Conservation (phyloP, 2,888 invertebrate species). For the Malthinus seriepunctatus region DNA sequence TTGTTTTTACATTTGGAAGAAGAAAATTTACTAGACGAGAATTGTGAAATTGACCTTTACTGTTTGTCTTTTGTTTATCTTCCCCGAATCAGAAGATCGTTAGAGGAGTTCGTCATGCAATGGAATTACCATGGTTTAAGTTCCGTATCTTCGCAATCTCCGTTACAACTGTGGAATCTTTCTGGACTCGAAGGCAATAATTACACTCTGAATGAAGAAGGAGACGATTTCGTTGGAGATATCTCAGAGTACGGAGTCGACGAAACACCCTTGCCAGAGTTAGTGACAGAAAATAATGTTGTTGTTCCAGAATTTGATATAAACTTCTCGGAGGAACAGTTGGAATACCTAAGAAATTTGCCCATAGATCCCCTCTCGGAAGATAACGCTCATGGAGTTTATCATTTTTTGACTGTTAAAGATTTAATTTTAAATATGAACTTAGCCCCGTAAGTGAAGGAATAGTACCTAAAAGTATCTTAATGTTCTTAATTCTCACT, state of each 20-base stretch:
- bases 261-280: neutral
- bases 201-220: constrained; percentile 12
- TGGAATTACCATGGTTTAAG: constrained; percentile 12
- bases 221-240: constrained; percentile 4
- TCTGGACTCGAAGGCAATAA: neutral
- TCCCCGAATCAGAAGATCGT: constrained; percentile 6
- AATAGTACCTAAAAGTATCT: too few relatives aligned
- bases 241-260: constrained; percentile 12
- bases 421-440: too few relatives aligned
- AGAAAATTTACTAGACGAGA: too few relatives aligned
- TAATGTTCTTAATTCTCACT: too few relatives aligned
- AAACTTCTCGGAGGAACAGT: neutral
- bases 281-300: constrained; percentile 17
- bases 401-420: too few relatives aligned
- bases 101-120: constrained; percentile 5
- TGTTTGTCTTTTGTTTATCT: too few relatives aligned
- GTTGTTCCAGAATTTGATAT: constrained; percentile 6
- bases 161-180: constrained; percentile 3
- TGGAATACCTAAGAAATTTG: too few relatives aligned
- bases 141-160: constrained; percentile 1
- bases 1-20: too few relatives aligned
- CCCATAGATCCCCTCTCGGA: too few relatives aligned
- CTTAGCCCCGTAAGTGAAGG: too few relatives aligned
- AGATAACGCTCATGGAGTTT: too few relatives aligned
- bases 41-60: too few relatives aligned